Base-by-base conservation (phyloP, 2,797 vertebrate genomes). In the Leptoclinus maculatus region DNA sequence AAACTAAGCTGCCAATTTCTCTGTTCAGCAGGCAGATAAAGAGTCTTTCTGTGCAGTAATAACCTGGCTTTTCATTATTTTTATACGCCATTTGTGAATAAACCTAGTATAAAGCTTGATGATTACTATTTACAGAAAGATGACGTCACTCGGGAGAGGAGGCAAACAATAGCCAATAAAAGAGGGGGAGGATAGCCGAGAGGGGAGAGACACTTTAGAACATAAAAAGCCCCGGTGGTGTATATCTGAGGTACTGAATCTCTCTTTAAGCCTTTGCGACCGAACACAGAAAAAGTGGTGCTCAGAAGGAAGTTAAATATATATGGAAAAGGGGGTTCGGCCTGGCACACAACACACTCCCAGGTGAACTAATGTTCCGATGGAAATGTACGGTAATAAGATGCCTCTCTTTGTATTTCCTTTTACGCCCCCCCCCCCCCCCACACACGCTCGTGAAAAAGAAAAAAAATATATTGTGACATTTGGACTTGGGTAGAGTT, bases 371-470 rank as follows among this genome's bases (percentile, higher is more conserved):
- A 66, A 82, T 53, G 51, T 69, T 78, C 47, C 21, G 19, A 74
- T 84, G 81, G 78, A 86, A 87, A 85, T 60, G 51, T 64, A 73
- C 39, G 66, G 66, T 64, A 76, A 74, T 73, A 70, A 47, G 66
- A 71, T 12, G 49, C 63, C 53, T 59, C 58, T 75, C 38, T 74
- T 53, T 66, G 58, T 72, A 82, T n/a, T 39, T 17, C 45, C 65
- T 62, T 36, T 16, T 21, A 5, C 17, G 5, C 21, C 8, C 7
- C 27, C 13, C 23, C 7, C 17, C 9, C 21, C 8, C 7, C 23
- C 7, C 17, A 7, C 21, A 6, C 7, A 7, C 19, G 36, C 27
- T 66, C 65, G 60, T 45, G 39, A 36, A 64, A 65, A 59, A 54
- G 9, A 38, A 1, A 21, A 34, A 41, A 79, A 25, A 79, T 62